Base-by-base conservation (phyloP, 2,113 vertebrate species). In the Petroica traversi region DNA sequence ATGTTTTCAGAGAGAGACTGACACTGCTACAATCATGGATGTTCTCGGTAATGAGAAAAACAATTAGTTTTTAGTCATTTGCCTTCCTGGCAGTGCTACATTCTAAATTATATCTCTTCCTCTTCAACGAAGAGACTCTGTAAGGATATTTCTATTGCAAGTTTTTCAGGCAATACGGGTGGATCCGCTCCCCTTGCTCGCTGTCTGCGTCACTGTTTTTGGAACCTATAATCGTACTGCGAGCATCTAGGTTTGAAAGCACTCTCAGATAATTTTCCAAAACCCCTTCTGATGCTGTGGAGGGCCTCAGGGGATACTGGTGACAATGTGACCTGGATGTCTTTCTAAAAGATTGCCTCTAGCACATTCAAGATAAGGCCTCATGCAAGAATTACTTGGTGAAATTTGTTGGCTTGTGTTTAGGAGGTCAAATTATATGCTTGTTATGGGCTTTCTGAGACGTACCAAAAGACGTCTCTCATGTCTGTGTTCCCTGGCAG, bases 41-140 rank as follows among this genome's bases (percentile, higher is more conserved):
- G 51, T 63, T 90, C 58, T 96, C 71, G 58, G 14, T 92, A 95
- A 96, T 85, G 48, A 57, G 83, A 91, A 95, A 96, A 92, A 40
- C 93, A 96, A 96, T 95, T 96, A 96, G 76, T 72, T 97, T 95
- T 94, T 73, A 82, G 55, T 59, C 77, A 69, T 95, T 95, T 89
- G 52, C 23, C 51, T 92, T 85, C 48, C 91, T 85, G 31, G 22
- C 48, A 87, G 22, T n/a, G 28, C 15, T 87, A 66, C 29, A n/a
- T 62, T 25, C 33, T 79, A 96, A 95, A 95, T 95, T 97, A 89
- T 49, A 93, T 89, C 62, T 54, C 74, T 77, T n/a, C 18, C 38
- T 91, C 52, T 79, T 92, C 71, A 64, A 4, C 0, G 2, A 55
- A 75, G 59, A 46, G 48, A 55, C 24, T 74, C 33, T 20, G 23